Evolutionary conservation across 2,113 vertebrate genomes (phyloP), one percentile per base, ranked within the genome.

Genomic region (Corvus hawaiiensis): DNA sequence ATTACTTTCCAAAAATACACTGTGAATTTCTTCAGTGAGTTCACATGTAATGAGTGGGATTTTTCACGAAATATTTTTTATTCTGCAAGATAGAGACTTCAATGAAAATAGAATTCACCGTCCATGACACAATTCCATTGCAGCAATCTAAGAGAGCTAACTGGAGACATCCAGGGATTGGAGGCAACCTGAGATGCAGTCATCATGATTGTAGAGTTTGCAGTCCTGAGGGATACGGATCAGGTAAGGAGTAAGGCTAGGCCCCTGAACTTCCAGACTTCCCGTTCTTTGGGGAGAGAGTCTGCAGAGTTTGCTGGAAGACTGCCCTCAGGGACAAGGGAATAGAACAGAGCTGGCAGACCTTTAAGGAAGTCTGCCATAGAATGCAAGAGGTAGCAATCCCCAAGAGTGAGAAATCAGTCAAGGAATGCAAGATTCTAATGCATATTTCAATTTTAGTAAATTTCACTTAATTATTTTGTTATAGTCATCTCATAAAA

Each of bases 11-110:
- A 76, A 44, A 21, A 79, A 28, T 35, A 27, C 8, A 10, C 9
- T 24, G 7, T 32, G 12, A 67, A 93, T 13, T 54, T 71, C 27
- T 86, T 72, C 16, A 46, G 8, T 54, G 32, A 83, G 8, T 71
- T 66, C 7, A 24, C 37, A 11, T 3, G 28, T 16, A 24, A 52
- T 2, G 1, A 35, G 7, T 46, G 12, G 1, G 2, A 24, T 48
- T 81, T 54, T 78, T 39, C 43, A 56, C 27, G 77, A 74, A 87
- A 39, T 49, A 39, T 44, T 55, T 63, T 80, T 82, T 30, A 39
- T 12, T 33, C 15, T 51, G 3, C 7, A 27, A 21, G 62, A 35
- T 3, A 48, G 24, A 71, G 16, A 24, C 20, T 61, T 12, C 8
- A 56, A 17, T 37, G 39, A 68, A 84, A 87, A 37, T 11, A 24